Evolutionary conservation across 2,888 invertebrate genomes (phyloP).

Genomic region (Ommatoiulus sabulosus): DNA sequence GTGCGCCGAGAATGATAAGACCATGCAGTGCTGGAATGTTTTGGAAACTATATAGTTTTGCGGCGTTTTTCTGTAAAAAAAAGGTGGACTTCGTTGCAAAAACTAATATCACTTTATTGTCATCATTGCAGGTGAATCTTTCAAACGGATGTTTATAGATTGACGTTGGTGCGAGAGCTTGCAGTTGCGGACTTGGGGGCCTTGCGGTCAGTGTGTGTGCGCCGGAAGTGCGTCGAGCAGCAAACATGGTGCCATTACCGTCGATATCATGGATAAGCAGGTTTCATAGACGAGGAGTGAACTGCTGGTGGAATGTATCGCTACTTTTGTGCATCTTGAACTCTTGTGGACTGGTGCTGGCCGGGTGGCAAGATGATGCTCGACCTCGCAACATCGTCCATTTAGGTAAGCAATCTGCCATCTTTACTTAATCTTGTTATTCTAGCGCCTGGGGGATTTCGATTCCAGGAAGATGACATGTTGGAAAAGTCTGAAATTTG

Average conservation of each 20-base stretch:
- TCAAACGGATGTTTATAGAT: neutral
- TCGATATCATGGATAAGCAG: slow-evolving; percentile 53
- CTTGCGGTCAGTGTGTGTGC: neutral
- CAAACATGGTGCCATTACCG: slow-evolving; percentile 27
- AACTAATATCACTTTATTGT: neutral
- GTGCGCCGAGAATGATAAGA: neutral
- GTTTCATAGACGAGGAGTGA: slow-evolving; percentile 45
- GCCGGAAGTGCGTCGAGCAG: slow-evolving; percentile 5
- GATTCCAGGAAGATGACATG: too few species aligned
- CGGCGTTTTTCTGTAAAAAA: neutral
- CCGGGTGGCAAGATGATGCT: slow-evolving; percentile 59
- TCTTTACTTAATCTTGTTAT: neutral
- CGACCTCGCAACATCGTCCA: slow-evolving; percentile 59
- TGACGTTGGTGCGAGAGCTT: slow-evolving; percentile 18
- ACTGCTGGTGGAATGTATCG: slow-evolving; percentile 52
- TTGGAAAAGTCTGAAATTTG: neutral
- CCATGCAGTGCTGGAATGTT: neutral
- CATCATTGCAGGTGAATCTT: neutral
- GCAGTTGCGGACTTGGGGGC: neutral
- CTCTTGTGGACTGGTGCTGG: slow-evolving; percentile 53
- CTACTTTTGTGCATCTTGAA: slow-evolving; percentile 50
- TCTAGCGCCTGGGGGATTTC: neutral
- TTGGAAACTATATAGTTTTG: neutral
- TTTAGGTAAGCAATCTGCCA: slow-evolving; percentile 55
- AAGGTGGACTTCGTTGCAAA: too few species aligned